Evolutionary conservation across 53 echinoderm and acorn worm species (phyloP).

Genomic region (Paelopatides confundens): DNA sequence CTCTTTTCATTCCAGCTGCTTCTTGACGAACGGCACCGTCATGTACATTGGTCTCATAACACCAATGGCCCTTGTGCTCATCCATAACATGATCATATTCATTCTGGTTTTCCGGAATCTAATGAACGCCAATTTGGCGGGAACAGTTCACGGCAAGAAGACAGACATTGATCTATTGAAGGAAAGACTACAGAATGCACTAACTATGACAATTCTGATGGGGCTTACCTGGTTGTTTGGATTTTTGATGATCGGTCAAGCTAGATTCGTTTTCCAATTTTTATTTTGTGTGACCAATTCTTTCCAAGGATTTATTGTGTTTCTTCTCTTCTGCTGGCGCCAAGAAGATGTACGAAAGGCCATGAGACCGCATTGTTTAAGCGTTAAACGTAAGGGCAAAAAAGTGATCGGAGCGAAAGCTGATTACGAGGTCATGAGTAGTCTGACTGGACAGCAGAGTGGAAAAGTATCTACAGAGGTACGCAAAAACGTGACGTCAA

Average conservation of each 20-base stretch:
- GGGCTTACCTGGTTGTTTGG: constrained; percentile 91
- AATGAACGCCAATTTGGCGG: constrained; percentile 71
- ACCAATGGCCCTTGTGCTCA: constrained; percentile 73
- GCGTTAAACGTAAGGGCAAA: constrained; percentile 27
- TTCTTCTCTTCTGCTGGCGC: constrained; percentile 83
- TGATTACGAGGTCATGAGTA: constrained; percentile 40
- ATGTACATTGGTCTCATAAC: constrained; percentile 77
- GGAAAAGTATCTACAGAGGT: not conserved
- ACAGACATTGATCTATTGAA: constrained; percentile 54
- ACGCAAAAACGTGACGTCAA: constrained; percentile 21
- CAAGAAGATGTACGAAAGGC: constrained; percentile 77
- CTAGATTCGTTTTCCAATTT: constrained; percentile 77
- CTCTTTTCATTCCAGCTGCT: constrained; percentile 67
- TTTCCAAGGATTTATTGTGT: constrained; percentile 86
- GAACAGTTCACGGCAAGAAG: constrained; percentile 65
- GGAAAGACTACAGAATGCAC: constrained; percentile 74
- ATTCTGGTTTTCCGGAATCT: constrained; percentile 77
- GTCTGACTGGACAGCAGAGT: not conserved
- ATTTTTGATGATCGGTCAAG: constrained; percentile 73
- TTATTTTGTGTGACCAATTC: constrained; percentile 90
- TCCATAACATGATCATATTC: constrained; percentile 82
- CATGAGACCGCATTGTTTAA: constrained; percentile 40
- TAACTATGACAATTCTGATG: constrained; percentile 87
- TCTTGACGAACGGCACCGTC: constrained; percentile 71
- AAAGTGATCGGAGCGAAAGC: constrained; percentile 32